Conservation (phyloP, 2,113 vertebrate genomes). For the Turnix velox region DNA sequence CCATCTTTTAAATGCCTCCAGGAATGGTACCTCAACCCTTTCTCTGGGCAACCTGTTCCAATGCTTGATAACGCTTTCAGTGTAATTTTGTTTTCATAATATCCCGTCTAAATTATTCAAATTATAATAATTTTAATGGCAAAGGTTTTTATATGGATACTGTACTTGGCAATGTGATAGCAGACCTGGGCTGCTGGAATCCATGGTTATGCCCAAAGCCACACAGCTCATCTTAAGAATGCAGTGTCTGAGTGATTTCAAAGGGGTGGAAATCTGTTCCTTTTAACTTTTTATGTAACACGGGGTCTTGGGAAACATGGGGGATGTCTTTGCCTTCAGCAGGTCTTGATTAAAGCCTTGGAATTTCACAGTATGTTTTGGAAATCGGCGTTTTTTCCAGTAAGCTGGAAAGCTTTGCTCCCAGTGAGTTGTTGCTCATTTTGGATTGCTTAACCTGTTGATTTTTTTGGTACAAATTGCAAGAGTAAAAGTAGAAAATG, state of each 20-base stretch:
- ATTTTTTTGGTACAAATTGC: neutral
- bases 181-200: neutral
- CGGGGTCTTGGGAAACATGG: neutral
- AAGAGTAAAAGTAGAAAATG: neutral
- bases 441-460: slow-evolving; percentile 18
- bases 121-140: fast-evolving
- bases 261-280: neutral
- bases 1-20: no score
- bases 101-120: no score
- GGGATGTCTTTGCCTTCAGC: neutral
- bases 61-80: no score
- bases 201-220: neutral
- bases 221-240: neutral
- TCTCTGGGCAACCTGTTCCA: no score
- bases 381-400: neutral
- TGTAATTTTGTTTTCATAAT: no score
- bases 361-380: neutral
- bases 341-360: neutral
- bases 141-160: neutral
- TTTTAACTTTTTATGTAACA: neutral
- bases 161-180: neutral
- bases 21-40: no score
- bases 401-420: neutral
- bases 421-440: neutral
- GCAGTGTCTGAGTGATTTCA: neutral